Conservation (phyloP, 2,113 vertebrate species). For the Oncorhynchus gorbuscha region DNA sequence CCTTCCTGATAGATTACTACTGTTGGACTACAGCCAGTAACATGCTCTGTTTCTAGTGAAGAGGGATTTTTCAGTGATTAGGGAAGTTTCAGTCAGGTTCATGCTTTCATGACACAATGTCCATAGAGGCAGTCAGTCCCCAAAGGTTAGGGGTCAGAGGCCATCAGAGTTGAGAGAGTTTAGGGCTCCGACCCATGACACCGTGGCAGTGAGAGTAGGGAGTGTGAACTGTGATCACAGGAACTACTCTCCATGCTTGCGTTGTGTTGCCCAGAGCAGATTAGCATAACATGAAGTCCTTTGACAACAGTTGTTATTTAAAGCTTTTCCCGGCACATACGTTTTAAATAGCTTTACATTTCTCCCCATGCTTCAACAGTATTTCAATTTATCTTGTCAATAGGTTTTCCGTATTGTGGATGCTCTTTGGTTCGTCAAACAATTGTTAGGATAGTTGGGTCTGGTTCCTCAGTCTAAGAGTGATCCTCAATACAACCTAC, state of each 20-base stretch:
- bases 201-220: constrained; percentile 33
- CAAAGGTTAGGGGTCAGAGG: no score
- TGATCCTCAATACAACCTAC: no score
- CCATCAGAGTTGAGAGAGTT: no score
- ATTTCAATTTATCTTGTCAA: not conserved
- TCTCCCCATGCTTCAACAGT: not conserved
- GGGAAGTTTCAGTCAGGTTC: no score
- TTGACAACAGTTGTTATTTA: constrained; percentile 47
- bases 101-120: no score
- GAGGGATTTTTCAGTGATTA: no score
- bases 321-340: constrained; percentile 43
- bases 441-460: not conserved
- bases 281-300: constrained; percentile 44
- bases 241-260: constrained; percentile 8
- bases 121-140: no score
- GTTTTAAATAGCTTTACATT: constrained; percentile 8
- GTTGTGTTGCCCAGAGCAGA: constrained; percentile 39
- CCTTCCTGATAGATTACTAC: constrained; percentile 2
- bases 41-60: no score
- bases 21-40: no score
- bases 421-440: not conserved
- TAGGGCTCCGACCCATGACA: not conserved
- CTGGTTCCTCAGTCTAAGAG: no score
- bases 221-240: constrained; percentile 46
- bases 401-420: not conserved